Conservation (phyloP, 2,888 invertebrate genomes). For the Pegoplata infirma region DNA sequence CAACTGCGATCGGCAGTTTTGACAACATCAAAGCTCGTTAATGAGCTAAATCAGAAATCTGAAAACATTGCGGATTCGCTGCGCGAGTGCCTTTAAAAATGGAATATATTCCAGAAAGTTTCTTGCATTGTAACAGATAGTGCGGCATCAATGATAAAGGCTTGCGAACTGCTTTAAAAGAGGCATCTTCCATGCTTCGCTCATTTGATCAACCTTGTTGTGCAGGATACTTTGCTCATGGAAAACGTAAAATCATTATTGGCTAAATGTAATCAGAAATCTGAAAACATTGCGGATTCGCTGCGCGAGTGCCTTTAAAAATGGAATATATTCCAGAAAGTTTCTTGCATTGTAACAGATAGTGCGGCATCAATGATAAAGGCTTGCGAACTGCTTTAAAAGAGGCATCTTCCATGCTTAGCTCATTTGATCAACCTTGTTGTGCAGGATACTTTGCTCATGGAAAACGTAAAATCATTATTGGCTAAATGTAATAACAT, state of each 20-base stretch:
- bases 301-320: constrained; percentile 26
- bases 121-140: constrained; percentile 43
- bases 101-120: constrained; percentile 36
- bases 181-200: constrained; percentile 39
- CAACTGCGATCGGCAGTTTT: constrained; percentile 30
- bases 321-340: constrained; percentile 38
- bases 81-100: constrained; percentile 26
- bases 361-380: constrained; percentile 51
- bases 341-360: constrained; percentile 41
- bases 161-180: constrained; percentile 42
- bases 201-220: constrained; percentile 39
- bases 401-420: constrained; percentile 36
- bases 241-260: too few relatives aligned
- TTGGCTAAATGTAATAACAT: constrained; percentile 39
- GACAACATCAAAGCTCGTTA: constrained; percentile 17
- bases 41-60: constrained; percentile 42
- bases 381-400: constrained; percentile 44
- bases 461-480: constrained; percentile 19
- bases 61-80: constrained; percentile 47
- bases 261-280: constrained; percentile 53
- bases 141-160: constrained; percentile 51
- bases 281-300: constrained; percentile 47
- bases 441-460: constrained; percentile 29
- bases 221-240: constrained; percentile 26
- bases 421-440: constrained; percentile 45